Base-by-base conservation (phyloP, 2,888 invertebrate genomes). In the Cephus rjabovi region DNA sequence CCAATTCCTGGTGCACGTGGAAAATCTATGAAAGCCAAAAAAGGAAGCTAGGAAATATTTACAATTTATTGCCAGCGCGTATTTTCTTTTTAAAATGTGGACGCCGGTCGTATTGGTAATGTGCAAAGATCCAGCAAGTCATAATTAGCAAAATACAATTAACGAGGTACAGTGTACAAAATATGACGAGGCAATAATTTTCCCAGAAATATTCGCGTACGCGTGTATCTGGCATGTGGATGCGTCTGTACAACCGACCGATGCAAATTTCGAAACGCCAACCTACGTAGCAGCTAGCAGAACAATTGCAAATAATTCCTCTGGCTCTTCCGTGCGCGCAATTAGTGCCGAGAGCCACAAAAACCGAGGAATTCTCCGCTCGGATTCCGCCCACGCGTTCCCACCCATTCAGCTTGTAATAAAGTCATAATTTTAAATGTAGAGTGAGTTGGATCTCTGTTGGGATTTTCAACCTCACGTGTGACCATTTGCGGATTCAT, bases 351-450 rank as follows among this genome's bases (percentile, higher is more conserved):
- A 56, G 56, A 9, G 56, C 23, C 56, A 9, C 56, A 56, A 56
- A 56, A 56, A 56, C 56, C 56, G 56, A 23, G 56, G 56, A 56
- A 56, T 56, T 56, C 56, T 56, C 23, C 23, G 56, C 56, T 56
- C 23, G 56, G 23, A 56, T 56, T 56, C 56, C 56, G 23, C 56
- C 56, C 23, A 56, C 56, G 9, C 56, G 56, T 56, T 56, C 23
- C 56, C 56, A 56, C 35, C 11, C 35, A 35, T 75, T 75, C 76
- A n/a, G 76, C 15, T 75, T n/a, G 68, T 77, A 77, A 75, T 75
- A 77, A 75, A 77, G 75, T 75, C 75, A 68, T 77, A 77, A 77
- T 77, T 77, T 77, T 34, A 75, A 77, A 74, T 34, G 35, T 11
- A 34, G 74, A 77, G 69, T 23, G 68, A 77, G 75, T 15, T 34